Conservation (phyloP, 1,140 invertebrate species). For the Zaprionus capensis region DNA sequence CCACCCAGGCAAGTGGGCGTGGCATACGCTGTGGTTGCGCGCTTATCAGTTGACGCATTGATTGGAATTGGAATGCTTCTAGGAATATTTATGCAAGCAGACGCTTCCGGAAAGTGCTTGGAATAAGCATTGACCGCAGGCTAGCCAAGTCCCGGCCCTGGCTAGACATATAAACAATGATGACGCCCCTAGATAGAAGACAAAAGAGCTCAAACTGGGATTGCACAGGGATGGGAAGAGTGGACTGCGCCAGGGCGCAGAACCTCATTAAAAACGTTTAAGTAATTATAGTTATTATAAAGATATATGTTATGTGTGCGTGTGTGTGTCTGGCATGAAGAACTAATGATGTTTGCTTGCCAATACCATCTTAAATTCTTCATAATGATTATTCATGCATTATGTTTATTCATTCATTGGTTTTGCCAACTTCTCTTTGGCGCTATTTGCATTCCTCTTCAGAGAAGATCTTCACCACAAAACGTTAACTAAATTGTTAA, state of each 20-base stretch:
- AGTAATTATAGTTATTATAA: constrained; percentile 34
- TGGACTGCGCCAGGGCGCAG: background rate
- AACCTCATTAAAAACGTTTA: constrained; percentile 38
- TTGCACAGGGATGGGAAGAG: background rate
- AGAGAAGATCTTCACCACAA: constrained; percentile 27
- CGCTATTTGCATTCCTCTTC: constrained; percentile 1
- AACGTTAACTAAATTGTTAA: constrained; percentile 34
- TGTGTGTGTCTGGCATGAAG: constrained; percentile 1
- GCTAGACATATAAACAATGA: constrained; percentile 69
- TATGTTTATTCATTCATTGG: constrained; percentile 2
- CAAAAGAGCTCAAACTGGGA: background rate
- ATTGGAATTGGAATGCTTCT: constrained; percentile 57
- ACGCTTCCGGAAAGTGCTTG: constrained; percentile 55
- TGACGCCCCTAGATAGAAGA: constrained; percentile 42
- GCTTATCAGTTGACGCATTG: constrained; percentile 74
- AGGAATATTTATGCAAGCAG: constrained; percentile 55
- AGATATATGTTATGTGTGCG: background rate
- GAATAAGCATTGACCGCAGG: constrained; percentile 5
- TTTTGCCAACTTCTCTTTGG: background rate
- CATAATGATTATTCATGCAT: background rate
- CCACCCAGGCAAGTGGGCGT: constrained; percentile 53
- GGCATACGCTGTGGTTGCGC: constrained; percentile 52
- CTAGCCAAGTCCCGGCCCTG: constrained; percentile 12
- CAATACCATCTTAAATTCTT: background rate
- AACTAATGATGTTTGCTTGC: constrained; percentile 25